phyloP scores from a whole-genome alignment of 2,797 vertebrate species.

The Dermochelys coriacea region DNA sequence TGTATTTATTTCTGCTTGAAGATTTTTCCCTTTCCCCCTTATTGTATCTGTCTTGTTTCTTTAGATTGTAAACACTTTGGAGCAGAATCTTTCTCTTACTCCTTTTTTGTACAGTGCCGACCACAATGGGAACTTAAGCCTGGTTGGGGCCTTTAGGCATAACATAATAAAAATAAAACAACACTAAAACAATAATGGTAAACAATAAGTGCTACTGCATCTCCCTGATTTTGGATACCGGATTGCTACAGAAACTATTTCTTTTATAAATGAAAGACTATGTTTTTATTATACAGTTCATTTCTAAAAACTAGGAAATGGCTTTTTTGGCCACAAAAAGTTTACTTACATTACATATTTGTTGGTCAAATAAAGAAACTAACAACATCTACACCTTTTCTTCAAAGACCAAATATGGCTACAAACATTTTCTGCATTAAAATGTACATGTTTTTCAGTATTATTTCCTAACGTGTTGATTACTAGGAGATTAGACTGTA shows the following conservation, averaged over 20 bases:
- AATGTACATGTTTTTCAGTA: too few relatives aligned
- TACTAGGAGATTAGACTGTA: neutral
- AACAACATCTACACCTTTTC: neutral
- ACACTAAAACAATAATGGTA: neutral
- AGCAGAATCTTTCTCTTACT: neutral
- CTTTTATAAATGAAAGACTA: neutral
- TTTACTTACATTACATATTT: neutral
- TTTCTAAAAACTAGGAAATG: neutral
- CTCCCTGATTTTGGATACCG: neutral
- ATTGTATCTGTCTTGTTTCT: neutral
- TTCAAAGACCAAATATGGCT: neutral
- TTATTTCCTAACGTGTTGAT: neutral
- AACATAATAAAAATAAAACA: neutral
- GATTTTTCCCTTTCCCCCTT: neutral
- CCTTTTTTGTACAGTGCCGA: neutral
- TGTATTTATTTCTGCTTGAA: neutral
- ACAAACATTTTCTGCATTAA: rapidly evolving
- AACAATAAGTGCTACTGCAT: neutral
- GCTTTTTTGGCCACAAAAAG: neutral
- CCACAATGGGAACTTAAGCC: neutral
- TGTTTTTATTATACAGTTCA: neutral
- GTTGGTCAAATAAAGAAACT: neutral
- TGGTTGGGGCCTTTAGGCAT: neutral
- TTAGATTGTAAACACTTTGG: neutral
- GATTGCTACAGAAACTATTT: neutral